phyloP scores from a whole-genome alignment of 2,888 invertebrate species.

The Apotomis betuletana region DNA sequence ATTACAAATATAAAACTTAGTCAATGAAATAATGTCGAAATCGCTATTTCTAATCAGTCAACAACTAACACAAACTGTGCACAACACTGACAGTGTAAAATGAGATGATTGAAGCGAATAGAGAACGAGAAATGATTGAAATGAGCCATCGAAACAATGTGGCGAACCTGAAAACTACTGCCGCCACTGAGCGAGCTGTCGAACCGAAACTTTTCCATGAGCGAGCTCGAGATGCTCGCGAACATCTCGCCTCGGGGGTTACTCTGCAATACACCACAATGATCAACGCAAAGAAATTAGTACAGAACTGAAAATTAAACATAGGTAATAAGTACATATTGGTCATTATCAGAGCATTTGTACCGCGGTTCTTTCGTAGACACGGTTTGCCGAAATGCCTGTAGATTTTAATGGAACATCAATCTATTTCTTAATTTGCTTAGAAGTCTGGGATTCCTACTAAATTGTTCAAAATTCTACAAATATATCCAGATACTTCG shows the following conservation, averaged over 20 bases:
- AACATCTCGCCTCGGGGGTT: conserved; percentile 91
- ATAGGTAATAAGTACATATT: conserved; percentile 20
- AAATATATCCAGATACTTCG: too few species aligned
- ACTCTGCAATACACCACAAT: conserved; percentile 83
- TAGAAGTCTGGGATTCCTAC: too few species aligned
- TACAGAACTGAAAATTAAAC: conserved; percentile 37
- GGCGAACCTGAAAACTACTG: conserved; percentile 89
- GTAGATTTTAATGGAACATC: too few species aligned
- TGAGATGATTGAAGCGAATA: conserved; percentile 46
- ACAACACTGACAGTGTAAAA: conserved; percentile 36
- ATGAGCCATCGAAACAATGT: conserved; percentile 69
- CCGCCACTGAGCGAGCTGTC: conserved; percentile 89
- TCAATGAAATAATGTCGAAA: background rate
- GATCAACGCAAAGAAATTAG: conserved; percentile 43
- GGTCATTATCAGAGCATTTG: too few species aligned
- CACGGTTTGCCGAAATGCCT: too few species aligned
- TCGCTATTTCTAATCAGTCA: conserved; percentile 15
- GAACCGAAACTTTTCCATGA: conserved; percentile 91
- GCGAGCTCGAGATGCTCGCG: conserved; percentile 91
- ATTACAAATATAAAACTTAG: background rate
- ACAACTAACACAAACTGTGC: conserved; percentile 28
- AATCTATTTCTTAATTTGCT: too few species aligned
- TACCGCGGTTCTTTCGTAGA: too few species aligned
- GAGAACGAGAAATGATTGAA: conserved; percentile 49
- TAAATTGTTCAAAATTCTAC: too few species aligned